Evolutionary conservation across 2,113 vertebrate species (phyloP), one percentile per base, ranked within the genome.

Genomic region (Hippocampus abdominalis): DNA sequence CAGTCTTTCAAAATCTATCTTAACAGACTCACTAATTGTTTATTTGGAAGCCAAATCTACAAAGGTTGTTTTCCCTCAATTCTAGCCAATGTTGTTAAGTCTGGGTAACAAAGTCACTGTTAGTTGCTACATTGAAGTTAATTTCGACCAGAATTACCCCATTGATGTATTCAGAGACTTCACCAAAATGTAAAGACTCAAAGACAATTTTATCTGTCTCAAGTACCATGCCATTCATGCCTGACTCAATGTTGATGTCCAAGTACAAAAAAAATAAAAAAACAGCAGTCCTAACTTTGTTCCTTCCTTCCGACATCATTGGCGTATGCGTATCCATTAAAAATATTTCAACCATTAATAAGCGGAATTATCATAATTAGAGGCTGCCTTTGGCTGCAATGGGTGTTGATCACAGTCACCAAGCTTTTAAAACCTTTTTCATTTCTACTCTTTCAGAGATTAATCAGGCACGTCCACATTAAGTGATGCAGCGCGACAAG

Each of bases 141-240:
- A 84, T 87, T 86, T 84, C 75, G 79, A 82, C 86, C 79, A 84
- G 69, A 81, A 80, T 69, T 39, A 54, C 72, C 82, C 76, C n/a
- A 84, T 79, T 75, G 80, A 86, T 82, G 72, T 71, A 69, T 79
- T 88, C 74, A 64, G 64, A 81, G 81, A 79, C 67, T 75, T 70
- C 56, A 68, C 62, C 12, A 69, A 68, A 82, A 71, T 49, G 62
- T 56, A 36, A 57, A 56, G 66, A 75, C 67, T 83, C 81, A 72
- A 77, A 64, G 68, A 77, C 56, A 81, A 70, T 67, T 81, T 66
- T 66, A 67, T 66, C 64, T 78, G 73, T 80, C 56, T 77, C 73
- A 86, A 77, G 72, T 27, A 39, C 71, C 67, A 66, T 70, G 71
- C 73, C 72, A 83, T 71, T 77, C 32, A 64, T 4, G 7, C 59